Conservation (phyloP, 1,140 invertebrate genomes). For the Chlorops oryzae region DNA sequence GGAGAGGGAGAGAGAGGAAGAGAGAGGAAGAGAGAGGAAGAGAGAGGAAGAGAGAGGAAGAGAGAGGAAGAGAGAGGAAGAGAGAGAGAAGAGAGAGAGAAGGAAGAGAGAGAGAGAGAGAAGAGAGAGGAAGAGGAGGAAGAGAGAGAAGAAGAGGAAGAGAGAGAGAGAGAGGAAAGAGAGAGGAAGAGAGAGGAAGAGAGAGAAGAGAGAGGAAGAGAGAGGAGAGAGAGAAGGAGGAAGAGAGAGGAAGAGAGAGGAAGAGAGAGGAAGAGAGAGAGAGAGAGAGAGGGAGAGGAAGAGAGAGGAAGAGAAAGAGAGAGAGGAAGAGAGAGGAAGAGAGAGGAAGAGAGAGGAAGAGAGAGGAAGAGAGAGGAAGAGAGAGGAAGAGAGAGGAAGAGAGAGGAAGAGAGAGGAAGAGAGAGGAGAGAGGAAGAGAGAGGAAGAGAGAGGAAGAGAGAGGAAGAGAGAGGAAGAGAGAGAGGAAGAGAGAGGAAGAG, state of each 20-base stretch:
- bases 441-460: neutral
- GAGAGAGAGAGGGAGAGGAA: neutral
- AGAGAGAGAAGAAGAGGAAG: too few relatives aligned
- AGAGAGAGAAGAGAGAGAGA: too few relatives aligned
- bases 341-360: neutral
- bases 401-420: neutral
- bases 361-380: neutral
- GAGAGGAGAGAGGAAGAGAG: neutral
- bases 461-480: neutral
- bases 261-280: neutral
- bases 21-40: too few relatives aligned
- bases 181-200: neutral
- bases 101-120: too few relatives aligned
- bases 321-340: neutral
- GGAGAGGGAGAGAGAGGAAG: too few relatives aligned
- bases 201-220: neutral
- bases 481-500: too few relatives aligned
- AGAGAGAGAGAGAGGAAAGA: neutral
- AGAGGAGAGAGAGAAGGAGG: neutral
- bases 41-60: too few relatives aligned
- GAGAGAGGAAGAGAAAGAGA: neutral
- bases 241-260: neutral
- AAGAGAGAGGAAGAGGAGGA: too few relatives aligned
- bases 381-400: neutral
- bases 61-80: too few relatives aligned